Conservation (phyloP, 2,888 invertebrate genomes). For the Leptinotarsa juncta region DNA sequence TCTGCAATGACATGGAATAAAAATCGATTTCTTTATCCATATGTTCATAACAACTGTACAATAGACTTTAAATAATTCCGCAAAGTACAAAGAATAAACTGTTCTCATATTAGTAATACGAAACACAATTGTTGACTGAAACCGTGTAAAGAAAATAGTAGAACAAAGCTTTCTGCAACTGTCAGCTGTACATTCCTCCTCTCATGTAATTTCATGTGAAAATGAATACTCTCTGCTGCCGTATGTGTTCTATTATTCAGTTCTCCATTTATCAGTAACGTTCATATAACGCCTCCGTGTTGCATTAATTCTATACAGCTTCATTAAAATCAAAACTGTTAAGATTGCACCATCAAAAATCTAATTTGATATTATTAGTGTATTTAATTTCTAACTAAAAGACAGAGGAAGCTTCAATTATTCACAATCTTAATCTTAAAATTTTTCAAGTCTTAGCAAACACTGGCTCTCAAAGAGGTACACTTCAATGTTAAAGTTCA, state of each 20-base stretch:
- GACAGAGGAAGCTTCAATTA: background rate
- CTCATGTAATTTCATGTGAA: background rate
- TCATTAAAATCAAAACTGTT: conserved; percentile 1
- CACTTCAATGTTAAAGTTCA: too few relatives aligned
- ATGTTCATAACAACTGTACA: too few relatives aligned
- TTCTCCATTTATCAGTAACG: background rate
- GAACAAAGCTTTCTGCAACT: conserved; percentile 5
- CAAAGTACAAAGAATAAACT: background rate
- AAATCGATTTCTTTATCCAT: too few relatives aligned
- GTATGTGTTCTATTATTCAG: conserved; percentile 1
- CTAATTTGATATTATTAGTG: background rate
- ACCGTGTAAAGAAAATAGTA: background rate
- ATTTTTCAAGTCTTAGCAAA: too few relatives aligned
- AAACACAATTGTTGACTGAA: background rate
- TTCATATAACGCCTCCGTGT: conserved; percentile 2
- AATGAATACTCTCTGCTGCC: background rate
- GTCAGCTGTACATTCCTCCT: background rate
- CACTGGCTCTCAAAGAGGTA: too few relatives aligned
- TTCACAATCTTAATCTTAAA: background rate
- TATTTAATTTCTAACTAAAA: background rate
- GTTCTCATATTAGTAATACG: background rate
- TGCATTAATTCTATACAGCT: background rate
- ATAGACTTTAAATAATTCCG: background rate
- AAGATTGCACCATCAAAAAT: background rate
- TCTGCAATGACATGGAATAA: too few relatives aligned